These are phyloP conservation scores for Falco peregrinus DNA, from an alignment of 2,797 vertebrate species.

Conservation along the genomic window DNA sequence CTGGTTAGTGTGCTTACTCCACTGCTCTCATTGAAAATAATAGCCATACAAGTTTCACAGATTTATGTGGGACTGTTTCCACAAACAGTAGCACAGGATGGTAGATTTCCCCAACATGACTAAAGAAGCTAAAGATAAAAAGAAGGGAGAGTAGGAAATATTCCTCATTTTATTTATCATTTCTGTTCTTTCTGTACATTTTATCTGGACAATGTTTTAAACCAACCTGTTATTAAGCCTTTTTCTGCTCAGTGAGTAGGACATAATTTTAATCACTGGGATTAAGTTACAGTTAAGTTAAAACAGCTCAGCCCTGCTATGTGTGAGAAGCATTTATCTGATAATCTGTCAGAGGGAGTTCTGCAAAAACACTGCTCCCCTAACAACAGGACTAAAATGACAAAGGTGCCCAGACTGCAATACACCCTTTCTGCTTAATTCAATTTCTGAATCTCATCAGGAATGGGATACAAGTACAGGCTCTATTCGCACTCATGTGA, in stretches of 20 bases:
- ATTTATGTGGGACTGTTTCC: not conserved
- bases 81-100: not conserved
- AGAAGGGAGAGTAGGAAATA: not conserved
- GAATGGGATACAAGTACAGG: not conserved
- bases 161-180: not conserved
- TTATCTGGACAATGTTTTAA: not conserved
- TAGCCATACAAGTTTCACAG: not conserved
- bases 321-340: not conserved
- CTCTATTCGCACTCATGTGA: not conserved
- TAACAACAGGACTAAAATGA: not conserved
- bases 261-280: not conserved
- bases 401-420: not conserved
- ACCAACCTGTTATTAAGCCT: not conserved
- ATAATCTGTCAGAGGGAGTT: not conserved
- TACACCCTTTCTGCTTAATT: not conserved
- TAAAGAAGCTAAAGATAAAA: not conserved
- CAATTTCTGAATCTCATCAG: not conserved
- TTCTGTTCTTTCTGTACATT: not conserved
- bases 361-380: not conserved
- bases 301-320: not conserved
- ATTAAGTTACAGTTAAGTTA: not conserved
- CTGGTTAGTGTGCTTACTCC: not conserved
- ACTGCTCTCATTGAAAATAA: not conserved
- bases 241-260: not conserved
- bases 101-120: not conserved